phyloP scores from a whole-genome alignment of 2,797 vertebrate species.

The Danio kyathit region DNA sequence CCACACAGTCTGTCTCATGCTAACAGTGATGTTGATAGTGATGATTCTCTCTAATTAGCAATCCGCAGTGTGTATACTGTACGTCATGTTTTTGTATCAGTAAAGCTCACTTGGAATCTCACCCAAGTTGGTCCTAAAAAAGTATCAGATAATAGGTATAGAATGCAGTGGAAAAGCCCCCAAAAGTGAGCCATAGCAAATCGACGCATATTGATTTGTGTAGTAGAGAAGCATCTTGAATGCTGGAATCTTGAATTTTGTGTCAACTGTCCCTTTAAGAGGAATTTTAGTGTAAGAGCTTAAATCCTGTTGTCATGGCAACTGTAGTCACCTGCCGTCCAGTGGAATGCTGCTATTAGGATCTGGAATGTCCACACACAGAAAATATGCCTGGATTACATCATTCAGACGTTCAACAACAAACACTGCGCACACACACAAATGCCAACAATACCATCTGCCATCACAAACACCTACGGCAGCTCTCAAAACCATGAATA shows the following conservation, averaged over 20 bases:
- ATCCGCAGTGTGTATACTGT: no score
- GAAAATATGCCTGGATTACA: conserved; percentile 34
- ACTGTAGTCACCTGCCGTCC: conserved; percentile 66
- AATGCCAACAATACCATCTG: conserved; percentile 16
- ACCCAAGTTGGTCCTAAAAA: no score
- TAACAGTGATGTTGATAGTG: no score
- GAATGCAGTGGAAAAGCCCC: no score
- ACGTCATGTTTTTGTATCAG: no score
- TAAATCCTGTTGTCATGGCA: conserved; percentile 74
- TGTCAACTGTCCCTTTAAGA: conserved; percentile 3
- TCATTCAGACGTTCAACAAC: conserved; percentile 16
- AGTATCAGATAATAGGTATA: no score
- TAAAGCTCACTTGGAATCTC: no score
- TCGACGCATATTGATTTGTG: no score
- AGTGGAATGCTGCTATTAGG: conserved; percentile 59
- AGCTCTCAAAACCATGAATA: conserved; percentile 10
- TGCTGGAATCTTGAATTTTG: neutral
- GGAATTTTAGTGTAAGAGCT: conserved; percentile 10
- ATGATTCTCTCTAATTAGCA: no score
- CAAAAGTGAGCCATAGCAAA: no score
- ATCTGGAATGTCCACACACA: conserved; percentile 59
- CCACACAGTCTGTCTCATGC: no score
- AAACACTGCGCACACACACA: neutral
- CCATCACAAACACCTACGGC: conserved; percentile 27
- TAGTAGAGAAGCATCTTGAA: no score